Evolutionary conservation across 2,888 invertebrate species (phyloP), one percentile per base, ranked within the genome.

Genomic region (Napeogenes inachia): DNA sequence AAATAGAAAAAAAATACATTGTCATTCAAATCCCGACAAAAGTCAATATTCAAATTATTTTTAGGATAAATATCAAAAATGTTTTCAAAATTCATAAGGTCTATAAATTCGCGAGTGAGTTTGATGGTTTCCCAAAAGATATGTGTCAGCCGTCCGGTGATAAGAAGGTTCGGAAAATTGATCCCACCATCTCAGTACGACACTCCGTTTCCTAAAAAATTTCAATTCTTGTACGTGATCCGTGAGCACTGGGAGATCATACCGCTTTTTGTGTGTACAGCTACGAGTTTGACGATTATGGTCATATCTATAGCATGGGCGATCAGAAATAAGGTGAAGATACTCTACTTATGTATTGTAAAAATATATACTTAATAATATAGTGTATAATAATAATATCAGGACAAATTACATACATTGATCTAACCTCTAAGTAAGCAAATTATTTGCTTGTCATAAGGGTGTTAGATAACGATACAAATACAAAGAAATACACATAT

Each of bases 101-200:
- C 69, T 32, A n/a, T 57, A 38, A 38, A 54, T 38, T 30, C 58
- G 58, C 47, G 54, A 46, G 57, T 57, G 5, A 35, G 33, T 53
- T 30, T 50, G 0, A 45, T 68, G 21, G 38, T 68, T 10, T 61
- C 54, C 13, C 59, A 57, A 63, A 69, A 73, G 10, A 68, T 67
- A 4, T 57, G 62, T 8, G 58, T 57, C 1, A 13, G 53, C 4
- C 62, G 46, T 3, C 56, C 32, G 0, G 42, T 61, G 46, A 50
- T 61, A 13, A 60, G 68, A 30, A 58, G 63, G 13, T 42, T 46
- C 5, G 67, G 68, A 12, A 72, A 75, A 13, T 12, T 78, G 13
- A 53, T 89, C 2, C 87, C 87, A 0, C 75, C 81, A 0, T 66
- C 62, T n/a, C 89, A 89, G 73, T 89, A 89, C 67, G 85, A 87